A percentile compares a stretch with the other conserved stretches of the same genome.
Evolutionary conservation across 2,888 invertebrate genomes (phyloP).

Genomic region (Rhogogaster chlorosoma): DNA sequence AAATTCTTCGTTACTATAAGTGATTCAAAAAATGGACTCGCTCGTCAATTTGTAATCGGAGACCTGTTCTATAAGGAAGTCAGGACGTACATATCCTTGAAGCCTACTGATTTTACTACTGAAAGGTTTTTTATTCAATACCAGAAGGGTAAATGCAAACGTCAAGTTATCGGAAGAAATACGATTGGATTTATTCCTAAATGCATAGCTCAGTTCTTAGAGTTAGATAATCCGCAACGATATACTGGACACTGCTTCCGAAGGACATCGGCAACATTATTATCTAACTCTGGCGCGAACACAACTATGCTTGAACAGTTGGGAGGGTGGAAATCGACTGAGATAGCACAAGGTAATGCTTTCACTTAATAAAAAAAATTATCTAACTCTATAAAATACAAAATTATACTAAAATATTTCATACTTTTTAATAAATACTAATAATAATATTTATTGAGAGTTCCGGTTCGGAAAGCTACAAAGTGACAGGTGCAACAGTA

Average conservation of each 20-base stretch:
- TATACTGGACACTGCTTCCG: slow-evolving; percentile 59
- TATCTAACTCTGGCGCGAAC: slow-evolving; percentile 56
- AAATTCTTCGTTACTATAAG: slow-evolving; percentile 54
- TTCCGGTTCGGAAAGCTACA: too few species aligned
- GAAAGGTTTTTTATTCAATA: slow-evolving; percentile 58
- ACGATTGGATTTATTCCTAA: slow-evolving; percentile 57
- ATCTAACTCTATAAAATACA: too few species aligned
- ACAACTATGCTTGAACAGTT: slow-evolving; percentile 56
- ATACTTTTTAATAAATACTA: too few species aligned
- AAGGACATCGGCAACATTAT: slow-evolving; percentile 56
- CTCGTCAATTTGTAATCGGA: slow-evolving; percentile 56
- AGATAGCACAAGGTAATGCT: slow-evolving; percentile 53
- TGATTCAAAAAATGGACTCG: slow-evolving; percentile 56
- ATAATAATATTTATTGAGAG: too few species aligned
- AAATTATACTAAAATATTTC: too few species aligned
- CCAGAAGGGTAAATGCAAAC: slow-evolving; percentile 56
- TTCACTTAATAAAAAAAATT: not conserved
- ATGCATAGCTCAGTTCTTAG: slow-evolving; percentile 53
- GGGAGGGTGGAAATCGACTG: slow-evolving; percentile 56
- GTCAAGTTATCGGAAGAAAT: slow-evolving; percentile 56
- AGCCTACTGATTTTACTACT: slow-evolving; percentile 52
- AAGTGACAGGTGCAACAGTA: too few species aligned
- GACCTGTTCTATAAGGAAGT: slow-evolving; percentile 55
- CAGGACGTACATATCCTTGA: slow-evolving; percentile 52
- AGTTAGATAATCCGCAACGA: slow-evolving; percentile 50